These are phyloP conservation scores for Anarsia innoxiella DNA, from an alignment of 2,888 invertebrate species.

Conservation along the genomic window DNA sequence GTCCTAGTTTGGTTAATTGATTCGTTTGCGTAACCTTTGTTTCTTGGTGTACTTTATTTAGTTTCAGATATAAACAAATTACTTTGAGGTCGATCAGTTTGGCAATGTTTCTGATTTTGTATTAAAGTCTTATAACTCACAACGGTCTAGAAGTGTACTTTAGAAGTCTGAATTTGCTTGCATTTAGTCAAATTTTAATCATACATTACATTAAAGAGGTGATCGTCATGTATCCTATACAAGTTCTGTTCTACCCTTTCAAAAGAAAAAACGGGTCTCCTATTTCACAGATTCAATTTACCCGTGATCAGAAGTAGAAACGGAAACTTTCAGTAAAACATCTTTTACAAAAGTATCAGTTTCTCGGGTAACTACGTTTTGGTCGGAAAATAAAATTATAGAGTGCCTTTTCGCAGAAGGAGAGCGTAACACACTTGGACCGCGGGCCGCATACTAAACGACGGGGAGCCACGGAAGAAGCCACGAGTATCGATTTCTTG, in stretches of 20 bases:
- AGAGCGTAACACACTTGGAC: slow-evolving; percentile 57
- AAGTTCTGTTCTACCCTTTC: too few relatives aligned
- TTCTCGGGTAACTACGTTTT: slow-evolving; percentile 66
- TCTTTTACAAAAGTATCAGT: slow-evolving; percentile 61
- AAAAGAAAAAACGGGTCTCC: neutral
- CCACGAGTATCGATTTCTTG: slow-evolving; percentile 50
- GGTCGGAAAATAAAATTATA: slow-evolving; percentile 73
- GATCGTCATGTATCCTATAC: too few relatives aligned
- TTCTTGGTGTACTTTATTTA: too few relatives aligned
- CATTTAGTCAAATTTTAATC: too few relatives aligned
- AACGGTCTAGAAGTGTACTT: too few relatives aligned
- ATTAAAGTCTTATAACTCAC: too few relatives aligned
- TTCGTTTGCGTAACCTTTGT: too few relatives aligned
- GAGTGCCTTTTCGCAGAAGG: slow-evolving; percentile 67
- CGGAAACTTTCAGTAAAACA: slow-evolving; percentile 38
- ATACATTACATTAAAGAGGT: too few relatives aligned
- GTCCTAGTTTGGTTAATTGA: neutral
- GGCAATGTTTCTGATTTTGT: too few relatives aligned
- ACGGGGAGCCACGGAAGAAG: slow-evolving; percentile 27
- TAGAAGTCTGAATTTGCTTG: too few relatives aligned
- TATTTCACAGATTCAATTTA: slow-evolving; percentile 32
- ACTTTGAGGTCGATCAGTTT: too few relatives aligned
- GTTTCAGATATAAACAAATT: too few relatives aligned
- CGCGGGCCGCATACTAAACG: slow-evolving; percentile 58
- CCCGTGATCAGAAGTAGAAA: slow-evolving; percentile 35